These are phyloP conservation scores for Torymus texanus DNA, from an alignment of 2,888 invertebrate species.

Conservation along the genomic window DNA sequence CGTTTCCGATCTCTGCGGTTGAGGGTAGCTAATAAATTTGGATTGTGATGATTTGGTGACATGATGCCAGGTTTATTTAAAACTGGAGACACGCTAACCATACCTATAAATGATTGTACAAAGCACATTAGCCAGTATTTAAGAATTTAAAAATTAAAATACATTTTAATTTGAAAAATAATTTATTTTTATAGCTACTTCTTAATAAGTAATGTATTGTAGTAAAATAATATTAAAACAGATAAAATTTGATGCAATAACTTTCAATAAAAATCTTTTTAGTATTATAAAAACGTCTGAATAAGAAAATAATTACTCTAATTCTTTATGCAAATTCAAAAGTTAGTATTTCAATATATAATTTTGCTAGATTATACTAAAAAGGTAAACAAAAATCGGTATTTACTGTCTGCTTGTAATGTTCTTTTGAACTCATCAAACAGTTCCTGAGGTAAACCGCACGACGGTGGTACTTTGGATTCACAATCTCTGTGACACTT, in stretches of 20 bases:
- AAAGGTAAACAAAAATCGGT: not conserved
- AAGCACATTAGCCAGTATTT: not conserved
- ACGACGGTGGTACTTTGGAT: conserved; percentile 93
- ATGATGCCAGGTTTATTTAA: conserved; percentile 74
- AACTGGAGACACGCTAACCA: conserved; percentile 76
- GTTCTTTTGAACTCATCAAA: conserved; percentile 88
- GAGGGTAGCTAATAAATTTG: conserved; percentile 70
- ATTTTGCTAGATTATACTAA: too few relatives aligned
- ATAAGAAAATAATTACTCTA: not conserved
- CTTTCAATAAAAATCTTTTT: not conserved
- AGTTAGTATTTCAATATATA: too few relatives aligned
- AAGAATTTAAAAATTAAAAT: conserved; percentile 1
- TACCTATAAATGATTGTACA: conserved; percentile 60
- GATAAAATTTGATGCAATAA: too few relatives aligned
- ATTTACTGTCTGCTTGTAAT: conserved; percentile 80
- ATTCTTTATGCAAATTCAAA: too few relatives aligned
- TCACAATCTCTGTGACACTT: conserved; percentile 93
- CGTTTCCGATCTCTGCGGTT: conserved; percentile 77
- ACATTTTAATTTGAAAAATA: too few relatives aligned
- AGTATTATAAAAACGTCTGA: not conserved
- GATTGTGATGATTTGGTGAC: conserved; percentile 73
- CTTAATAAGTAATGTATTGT: too few relatives aligned
- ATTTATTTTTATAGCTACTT: too few relatives aligned
- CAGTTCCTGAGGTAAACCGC: conserved; percentile 91
- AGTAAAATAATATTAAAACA: too few relatives aligned